Percentiles rank a stretch among this genome's conserved stretches.
phyloP scores from a whole-genome alignment of 1,140 invertebrate species.

The Protaetia brevitarsis region DNA sequence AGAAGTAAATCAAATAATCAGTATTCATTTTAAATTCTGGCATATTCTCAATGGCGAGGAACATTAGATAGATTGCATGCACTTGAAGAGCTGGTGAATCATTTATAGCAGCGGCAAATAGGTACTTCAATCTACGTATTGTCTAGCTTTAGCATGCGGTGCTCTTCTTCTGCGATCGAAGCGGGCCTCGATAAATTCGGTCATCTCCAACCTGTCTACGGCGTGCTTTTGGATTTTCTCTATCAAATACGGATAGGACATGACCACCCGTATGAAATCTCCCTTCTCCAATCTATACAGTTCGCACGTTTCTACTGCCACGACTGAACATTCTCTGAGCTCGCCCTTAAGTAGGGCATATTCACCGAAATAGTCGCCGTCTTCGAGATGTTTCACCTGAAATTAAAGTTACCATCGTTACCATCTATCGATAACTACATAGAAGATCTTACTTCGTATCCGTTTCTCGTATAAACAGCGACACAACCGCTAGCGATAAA shows the following conservation, averaged over 20 bases:
- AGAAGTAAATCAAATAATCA: no score
- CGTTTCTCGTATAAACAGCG: slow-evolving; percentile 54
- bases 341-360: slow-evolving; percentile 47
- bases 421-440: no score
- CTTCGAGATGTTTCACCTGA: slow-evolving; percentile 44
- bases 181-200: neutral
- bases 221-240: slow-evolving; percentile 34
- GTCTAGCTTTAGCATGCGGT: no score
- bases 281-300: slow-evolving; percentile 50
- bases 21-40: no score
- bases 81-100: no score
- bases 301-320: slow-evolving; percentile 57
- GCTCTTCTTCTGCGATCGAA: neutral
- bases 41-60: no score
- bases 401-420: no score
- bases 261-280: slow-evolving; percentile 45
- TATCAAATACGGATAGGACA: slow-evolving; percentile 29
- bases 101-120: no score
- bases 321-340: slow-evolving; percentile 50
- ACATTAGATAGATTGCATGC: no score
- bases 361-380: slow-evolving; percentile 42
- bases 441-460: no score
- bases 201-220: slow-evolving; percentile 29
- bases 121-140: no score
- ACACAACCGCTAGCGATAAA: slow-evolving; percentile 57